Base-by-base conservation (phyloP, 2,113 vertebrate species). In the Passerina amoena region DNA sequence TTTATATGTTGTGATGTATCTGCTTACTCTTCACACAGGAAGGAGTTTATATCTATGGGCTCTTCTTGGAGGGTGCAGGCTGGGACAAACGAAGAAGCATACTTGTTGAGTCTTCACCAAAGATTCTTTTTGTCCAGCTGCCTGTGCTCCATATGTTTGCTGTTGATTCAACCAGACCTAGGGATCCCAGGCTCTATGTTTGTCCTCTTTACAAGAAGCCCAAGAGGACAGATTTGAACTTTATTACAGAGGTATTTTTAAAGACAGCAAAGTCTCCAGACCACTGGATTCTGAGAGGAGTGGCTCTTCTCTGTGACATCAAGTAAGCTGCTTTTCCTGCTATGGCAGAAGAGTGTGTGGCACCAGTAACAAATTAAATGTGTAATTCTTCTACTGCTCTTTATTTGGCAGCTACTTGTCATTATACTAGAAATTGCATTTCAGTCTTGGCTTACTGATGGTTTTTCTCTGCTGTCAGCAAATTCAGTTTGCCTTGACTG, bases 271-370 rank as follows among this genome's bases (percentile, higher is more conserved):
- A 98, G 78, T 82, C 98, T 82, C 97, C 98, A 7, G 98, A 98
- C 82, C 98, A 98, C 71, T 98, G 98, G 98, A 98, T 98, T 94
- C 88, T 98, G 88, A 98, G 98, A 87, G 98, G 98, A 68, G 98
- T 98, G 61, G 98, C 98, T 72, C 97, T 98, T 31, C 63, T 98
- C 78, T 98, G 98, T 96, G 98, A 98, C 75, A 96, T 98, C 91
- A 98, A 98, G 72, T 98, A 94, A 97, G 77, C 33, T 37, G 23
- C 9, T 70, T 86, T 72, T 87, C 70, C 45, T 25, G 10, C 11
- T 37, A 8, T 9, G 33, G 47, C 17, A 91, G 42, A 84, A 88
- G 69, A 11, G 50, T 53, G 61, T 14, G 78, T 64, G 50, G 15
- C 44, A 19, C 28, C 53, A 6, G 15, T 38, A 61, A 30, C 57